Evolutionary conservation across 2,888 invertebrate species (phyloP).

Genomic region (Epinotia ramella): DNA sequence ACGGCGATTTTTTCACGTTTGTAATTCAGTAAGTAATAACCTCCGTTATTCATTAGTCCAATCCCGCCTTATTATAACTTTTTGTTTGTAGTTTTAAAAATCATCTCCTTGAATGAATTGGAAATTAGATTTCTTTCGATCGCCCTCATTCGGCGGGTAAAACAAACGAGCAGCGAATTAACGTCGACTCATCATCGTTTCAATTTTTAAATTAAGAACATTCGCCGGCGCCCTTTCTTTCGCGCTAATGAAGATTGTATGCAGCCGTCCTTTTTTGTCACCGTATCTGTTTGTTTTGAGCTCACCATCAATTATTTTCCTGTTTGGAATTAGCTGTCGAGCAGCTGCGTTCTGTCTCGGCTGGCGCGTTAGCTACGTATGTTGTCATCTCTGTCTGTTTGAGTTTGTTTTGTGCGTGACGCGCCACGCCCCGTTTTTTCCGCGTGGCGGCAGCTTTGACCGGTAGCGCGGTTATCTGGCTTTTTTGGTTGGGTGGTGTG

Average conservation of each 20-base stretch:
- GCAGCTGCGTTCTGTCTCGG: constrained; percentile 68
- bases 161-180: constrained; percentile 64
- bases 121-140: constrained; percentile 70
- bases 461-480: constrained; percentile 81
- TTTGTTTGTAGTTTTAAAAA: constrained; percentile 74
- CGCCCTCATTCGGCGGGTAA: constrained; percentile 58
- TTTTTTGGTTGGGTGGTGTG: constrained; percentile 75
- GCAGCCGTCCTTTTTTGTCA: constrained; percentile 80
- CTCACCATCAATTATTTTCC: constrained; percentile 82
- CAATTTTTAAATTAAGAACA: constrained; percentile 70
- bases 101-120: constrained; percentile 72
- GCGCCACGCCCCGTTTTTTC: constrained; percentile 75
- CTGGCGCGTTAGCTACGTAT: constrained; percentile 50
- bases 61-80: constrained; percentile 72
- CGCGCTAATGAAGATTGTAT: constrained; percentile 79
- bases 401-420: constrained; percentile 84
- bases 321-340: constrained; percentile 79
- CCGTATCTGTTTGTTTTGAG: constrained; percentile 84
- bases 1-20: constrained; percentile 72
- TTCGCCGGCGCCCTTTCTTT: constrained; percentile 69
- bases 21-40: constrained; percentile 72
- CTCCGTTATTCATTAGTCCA: constrained; percentile 69
- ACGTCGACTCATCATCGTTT: constrained; percentile 78
- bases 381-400: constrained; percentile 66
- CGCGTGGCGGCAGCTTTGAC: constrained; percentile 74